phyloP scores from a whole-genome alignment of 2,888 invertebrate species.

The Eugnorisma glareosa region DNA sequence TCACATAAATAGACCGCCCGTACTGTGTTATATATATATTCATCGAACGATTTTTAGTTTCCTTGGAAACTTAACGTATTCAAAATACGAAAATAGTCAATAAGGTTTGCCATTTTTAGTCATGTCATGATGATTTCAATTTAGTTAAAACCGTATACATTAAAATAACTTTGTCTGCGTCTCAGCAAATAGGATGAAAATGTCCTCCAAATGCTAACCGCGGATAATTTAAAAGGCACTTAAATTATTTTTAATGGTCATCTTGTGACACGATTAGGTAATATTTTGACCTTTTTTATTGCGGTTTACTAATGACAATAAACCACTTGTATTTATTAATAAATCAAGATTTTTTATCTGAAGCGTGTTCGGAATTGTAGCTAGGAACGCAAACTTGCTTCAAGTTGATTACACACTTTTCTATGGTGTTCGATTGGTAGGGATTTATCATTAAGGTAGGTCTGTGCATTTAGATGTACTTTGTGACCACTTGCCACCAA shows the following conservation, averaged over 20 bases:
- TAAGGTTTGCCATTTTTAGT: slow-evolving; percentile 16
- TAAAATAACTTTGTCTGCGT: slow-evolving; percentile 12
- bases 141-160: slow-evolving; percentile 1
- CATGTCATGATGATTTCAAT: slow-evolving; percentile 1
- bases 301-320: slow-evolving; percentile 29
- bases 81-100: slow-evolving; percentile 2
- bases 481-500: not conserved
- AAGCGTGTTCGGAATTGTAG: not conserved
- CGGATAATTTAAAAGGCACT: slow-evolving; percentile 35
- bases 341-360: not conserved
- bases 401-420: not conserved
- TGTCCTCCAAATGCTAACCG: slow-evolving; percentile 50
- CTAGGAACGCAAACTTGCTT: not conserved
- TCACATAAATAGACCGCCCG: not conserved
- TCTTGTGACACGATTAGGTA: slow-evolving; percentile 51
- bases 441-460: not conserved
- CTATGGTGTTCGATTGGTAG: not conserved
- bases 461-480: not conserved
- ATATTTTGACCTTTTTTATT: slow-evolving; percentile 44
- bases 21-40: not conserved
- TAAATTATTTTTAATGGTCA: slow-evolving; percentile 50
- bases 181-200: slow-evolving; percentile 13
- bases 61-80: slow-evolving; percentile 3
- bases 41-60: slow-evolving; percentile 14
- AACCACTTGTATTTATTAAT: slow-evolving; percentile 12